These are phyloP conservation scores for Drosophila yakuba DNA, from an alignment of 1,140 invertebrate species.

Conservation along the genomic window DNA sequence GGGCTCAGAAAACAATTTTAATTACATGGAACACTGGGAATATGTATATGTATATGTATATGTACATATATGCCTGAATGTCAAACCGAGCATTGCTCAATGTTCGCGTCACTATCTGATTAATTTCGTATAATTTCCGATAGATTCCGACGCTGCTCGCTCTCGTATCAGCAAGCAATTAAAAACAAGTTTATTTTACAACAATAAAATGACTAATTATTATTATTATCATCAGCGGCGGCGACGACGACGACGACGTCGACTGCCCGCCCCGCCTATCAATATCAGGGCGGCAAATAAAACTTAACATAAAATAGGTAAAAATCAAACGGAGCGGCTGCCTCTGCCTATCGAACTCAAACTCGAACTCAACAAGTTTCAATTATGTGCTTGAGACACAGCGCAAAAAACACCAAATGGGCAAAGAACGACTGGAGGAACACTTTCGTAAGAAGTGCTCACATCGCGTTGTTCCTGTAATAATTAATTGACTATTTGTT, in stretches of 20 bases:
- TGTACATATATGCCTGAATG: neutral
- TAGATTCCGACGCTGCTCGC: conserved; percentile 29
- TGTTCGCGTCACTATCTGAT: conserved; percentile 35
- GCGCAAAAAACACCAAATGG: conserved; percentile 37
- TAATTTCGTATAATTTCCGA: conserved; percentile 52
- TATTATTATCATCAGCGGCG: conserved; percentile 72
- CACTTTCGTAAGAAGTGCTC: conserved; percentile 77
- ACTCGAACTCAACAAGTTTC: conserved; percentile 77
- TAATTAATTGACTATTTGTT: conserved; percentile 83
- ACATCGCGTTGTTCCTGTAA: conserved; percentile 62
- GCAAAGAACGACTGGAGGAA: conserved; percentile 52
- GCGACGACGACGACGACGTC: conserved; percentile 13
- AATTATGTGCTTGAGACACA: conserved; percentile 74
- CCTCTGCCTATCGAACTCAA: conserved; percentile 58
- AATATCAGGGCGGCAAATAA: conserved; percentile 70
- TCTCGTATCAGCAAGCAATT: conserved; percentile 64
- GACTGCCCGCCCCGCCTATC: conserved; percentile 38
- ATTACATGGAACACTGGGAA: conserved; percentile 21
- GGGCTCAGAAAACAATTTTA: conserved; percentile 12
- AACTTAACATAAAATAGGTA: conserved; percentile 80
- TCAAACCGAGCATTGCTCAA: conserved; percentile 33
- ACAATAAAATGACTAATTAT: conserved; percentile 83
- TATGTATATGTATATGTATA: neutral
- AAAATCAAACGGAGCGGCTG: conserved; percentile 42
- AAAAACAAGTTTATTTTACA: conserved; percentile 83